These are phyloP conservation scores for Camponotus pennsylvanicus DNA, from an alignment of 1,140 invertebrate genomes.

Conservation along the genomic window DNA sequence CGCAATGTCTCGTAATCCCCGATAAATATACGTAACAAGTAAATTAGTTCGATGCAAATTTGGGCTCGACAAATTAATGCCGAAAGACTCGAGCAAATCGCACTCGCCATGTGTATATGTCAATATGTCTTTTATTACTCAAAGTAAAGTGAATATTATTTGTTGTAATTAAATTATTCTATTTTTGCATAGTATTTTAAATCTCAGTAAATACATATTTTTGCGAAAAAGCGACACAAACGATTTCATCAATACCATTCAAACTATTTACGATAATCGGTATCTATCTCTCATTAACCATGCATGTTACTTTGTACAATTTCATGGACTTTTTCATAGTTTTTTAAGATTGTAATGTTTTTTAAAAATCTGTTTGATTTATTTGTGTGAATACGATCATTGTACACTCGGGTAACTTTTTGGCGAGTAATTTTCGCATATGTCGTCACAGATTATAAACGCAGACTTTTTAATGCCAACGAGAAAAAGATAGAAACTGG, in stretches of 20 bases:
- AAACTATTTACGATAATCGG: not conserved
- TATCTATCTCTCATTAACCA: not conserved
- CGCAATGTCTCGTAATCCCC: not conserved
- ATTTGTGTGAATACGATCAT: slow-evolving; percentile 8
- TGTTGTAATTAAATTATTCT: not conserved
- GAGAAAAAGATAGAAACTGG: slow-evolving; percentile 57
- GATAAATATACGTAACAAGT: slow-evolving; percentile 10
- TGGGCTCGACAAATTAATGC: not conserved
- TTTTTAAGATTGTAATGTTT: not conserved
- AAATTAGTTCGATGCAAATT: slow-evolving; percentile 9
- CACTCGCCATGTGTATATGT: not conserved
- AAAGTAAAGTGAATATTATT: too few species aligned
- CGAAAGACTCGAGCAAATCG: not conserved
- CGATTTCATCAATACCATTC: not conserved
- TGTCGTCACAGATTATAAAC: slow-evolving; percentile 60
- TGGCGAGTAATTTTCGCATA: slow-evolving; percentile 18
- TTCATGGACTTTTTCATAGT: not conserved
- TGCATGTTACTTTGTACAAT: not conserved
- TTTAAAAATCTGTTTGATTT: slow-evolving; percentile 6
- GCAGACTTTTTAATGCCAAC: slow-evolving; percentile 63
- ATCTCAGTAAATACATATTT: not conserved
- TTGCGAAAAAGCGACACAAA: not conserved
- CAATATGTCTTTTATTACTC: not conserved
- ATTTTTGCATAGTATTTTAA: not conserved
- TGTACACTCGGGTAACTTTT: slow-evolving; percentile 12